phyloP scores from a whole-genome alignment of 2,888 invertebrate species.

The Cephus runcator region DNA sequence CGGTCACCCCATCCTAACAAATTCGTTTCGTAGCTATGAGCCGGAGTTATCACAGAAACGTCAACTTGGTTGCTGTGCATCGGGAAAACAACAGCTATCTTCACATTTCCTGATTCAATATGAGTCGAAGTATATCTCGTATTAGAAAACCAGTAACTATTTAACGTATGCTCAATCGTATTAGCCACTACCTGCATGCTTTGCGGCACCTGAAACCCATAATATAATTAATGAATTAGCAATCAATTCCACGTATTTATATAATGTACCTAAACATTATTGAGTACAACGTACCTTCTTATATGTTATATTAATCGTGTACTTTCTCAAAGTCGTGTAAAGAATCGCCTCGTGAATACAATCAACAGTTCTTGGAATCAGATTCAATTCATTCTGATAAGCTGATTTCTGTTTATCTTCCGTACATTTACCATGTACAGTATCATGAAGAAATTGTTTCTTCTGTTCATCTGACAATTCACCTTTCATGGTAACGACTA shows the following conservation, averaged over 20 bases:
- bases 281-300: conserved; percentile 39
- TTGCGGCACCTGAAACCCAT: conserved; percentile 34
- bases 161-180: conserved; percentile 32
- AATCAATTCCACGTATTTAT: too few species aligned
- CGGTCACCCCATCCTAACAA: conserved; percentile 1
- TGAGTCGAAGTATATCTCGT: conserved; percentile 34
- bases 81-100: conserved; percentile 44
- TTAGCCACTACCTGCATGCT: conserved; percentile 12
- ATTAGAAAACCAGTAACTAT: conserved; percentile 25
- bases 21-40: conserved; percentile 32
- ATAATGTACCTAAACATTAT: background rate
- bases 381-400: conserved; percentile 34
- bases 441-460: conserved; percentile 34
- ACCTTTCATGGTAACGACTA: conserved; percentile 53
- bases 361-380: conserved; percentile 43
- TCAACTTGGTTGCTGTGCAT: conserved; percentile 40
- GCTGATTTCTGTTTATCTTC: conserved; percentile 38
- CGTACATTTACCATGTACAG: conserved; percentile 37
- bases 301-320: conserved; percentile 47
- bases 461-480: conserved; percentile 58
- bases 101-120: conserved; percentile 38
- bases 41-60: conserved; percentile 45
- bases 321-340: conserved; percentile 56
- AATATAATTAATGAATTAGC: too few species aligned
- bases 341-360: conserved; percentile 41